Conservation (phyloP, 2,888 invertebrate genomes). For the Spialia ferax region DNA sequence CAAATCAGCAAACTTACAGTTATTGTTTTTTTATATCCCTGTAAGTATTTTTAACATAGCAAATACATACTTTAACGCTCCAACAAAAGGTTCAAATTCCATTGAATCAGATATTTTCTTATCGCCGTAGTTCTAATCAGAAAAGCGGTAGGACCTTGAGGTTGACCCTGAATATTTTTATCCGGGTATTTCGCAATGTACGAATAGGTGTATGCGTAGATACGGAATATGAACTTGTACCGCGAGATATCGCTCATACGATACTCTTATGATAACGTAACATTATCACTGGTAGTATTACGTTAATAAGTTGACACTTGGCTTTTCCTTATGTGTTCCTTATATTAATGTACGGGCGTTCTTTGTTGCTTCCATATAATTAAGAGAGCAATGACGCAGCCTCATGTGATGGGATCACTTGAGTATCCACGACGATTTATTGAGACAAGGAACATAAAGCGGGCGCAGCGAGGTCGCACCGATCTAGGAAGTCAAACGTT, state of each 20-base stretch:
- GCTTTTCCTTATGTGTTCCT: constrained; percentile 17
- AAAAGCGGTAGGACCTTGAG: constrained; percentile 82
- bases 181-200: constrained; percentile 81
- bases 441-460: constrained; percentile 42
- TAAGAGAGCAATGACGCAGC: constrained; percentile 1
- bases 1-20: constrained; percentile 78
- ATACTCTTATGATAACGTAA: constrained; percentile 25
- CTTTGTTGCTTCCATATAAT: neutral
- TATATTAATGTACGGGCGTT: neutral
- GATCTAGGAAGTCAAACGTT: constrained; percentile 83
- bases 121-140: constrained; percentile 80
- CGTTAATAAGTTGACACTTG: constrained; percentile 4
- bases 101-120: constrained; percentile 59
- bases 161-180: constrained; percentile 85
- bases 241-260: constrained; percentile 34
- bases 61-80: constrained; percentile 59
- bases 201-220: constrained; percentile 57
- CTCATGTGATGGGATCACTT: neutral
- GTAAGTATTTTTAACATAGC: constrained; percentile 47
- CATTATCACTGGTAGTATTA: constrained; percentile 21
- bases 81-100: constrained; percentile 59
- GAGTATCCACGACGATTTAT: neutral
- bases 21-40: constrained; percentile 69
- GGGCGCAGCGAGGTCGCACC: constrained; percentile 58
- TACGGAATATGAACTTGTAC: constrained; percentile 45